Conservation (phyloP, 1,140 invertebrate species). For the Danaus plexippus region DNA sequence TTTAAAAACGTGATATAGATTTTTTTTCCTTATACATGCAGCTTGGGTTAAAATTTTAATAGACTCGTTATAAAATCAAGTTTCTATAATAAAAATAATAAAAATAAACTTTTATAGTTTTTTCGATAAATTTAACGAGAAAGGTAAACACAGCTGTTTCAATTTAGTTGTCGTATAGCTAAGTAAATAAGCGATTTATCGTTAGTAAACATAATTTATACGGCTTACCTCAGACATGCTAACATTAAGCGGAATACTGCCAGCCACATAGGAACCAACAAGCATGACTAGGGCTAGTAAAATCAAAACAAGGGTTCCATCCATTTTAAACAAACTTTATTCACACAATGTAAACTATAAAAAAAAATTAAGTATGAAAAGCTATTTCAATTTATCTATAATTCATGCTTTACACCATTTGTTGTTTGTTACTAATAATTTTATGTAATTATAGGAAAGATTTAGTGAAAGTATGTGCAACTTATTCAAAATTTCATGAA, state of each 20-base stretch:
- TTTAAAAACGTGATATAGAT: too few species aligned
- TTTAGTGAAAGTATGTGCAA: too few species aligned
- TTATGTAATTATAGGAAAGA: too few species aligned
- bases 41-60: background rate
- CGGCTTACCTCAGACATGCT: conserved; percentile 90
- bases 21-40: too few species aligned
- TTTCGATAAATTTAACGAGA: too few species aligned
- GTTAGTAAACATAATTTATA: conserved; percentile 1
- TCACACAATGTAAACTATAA: too few species aligned
- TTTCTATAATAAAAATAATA: conserved; percentile 6
- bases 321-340: conserved; percentile 73
- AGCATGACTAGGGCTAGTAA: conserved; percentile 92
- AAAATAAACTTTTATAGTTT: background rate
- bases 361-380: too few species aligned
- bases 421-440: too few species aligned
- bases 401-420: too few species aligned
- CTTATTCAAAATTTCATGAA: too few species aligned
- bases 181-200: conserved; percentile 1
- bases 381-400: too few species aligned
- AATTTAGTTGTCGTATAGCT: conserved; percentile 4
- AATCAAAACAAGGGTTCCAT: conserved; percentile 85
- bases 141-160: conserved; percentile 14
- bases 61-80: conserved; percentile 2
- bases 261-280: conserved; percentile 93
- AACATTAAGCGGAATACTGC: conserved; percentile 93